Evolutionary conservation across 1,140 invertebrate species (phyloP).

Genomic region (Drosophila subobscura): DNA sequence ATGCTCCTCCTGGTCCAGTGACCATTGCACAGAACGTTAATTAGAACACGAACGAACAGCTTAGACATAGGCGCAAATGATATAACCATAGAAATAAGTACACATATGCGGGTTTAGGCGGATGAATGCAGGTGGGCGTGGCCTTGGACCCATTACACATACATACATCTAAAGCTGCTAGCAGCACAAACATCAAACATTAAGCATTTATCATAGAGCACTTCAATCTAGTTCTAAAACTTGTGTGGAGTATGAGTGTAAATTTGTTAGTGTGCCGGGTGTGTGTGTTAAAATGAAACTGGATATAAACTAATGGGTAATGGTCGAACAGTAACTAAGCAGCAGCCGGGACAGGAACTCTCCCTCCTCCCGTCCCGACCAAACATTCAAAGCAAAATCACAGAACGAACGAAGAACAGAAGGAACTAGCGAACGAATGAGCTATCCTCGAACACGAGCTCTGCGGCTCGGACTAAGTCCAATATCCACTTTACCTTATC

Average conservation of each 20-base stretch:
- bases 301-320: slow-evolving; percentile 9
- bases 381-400: slow-evolving; percentile 20
- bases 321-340: slow-evolving; percentile 20
- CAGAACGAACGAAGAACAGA: slow-evolving; percentile 20
- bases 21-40: no score
- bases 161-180: slow-evolving; percentile 44
- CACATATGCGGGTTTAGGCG: neutral
- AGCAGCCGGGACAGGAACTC: neutral
- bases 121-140: slow-evolving; percentile 4
- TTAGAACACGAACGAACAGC: no score
- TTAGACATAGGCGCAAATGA: no score
- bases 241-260: slow-evolving; percentile 5
- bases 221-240: slow-evolving; percentile 1
- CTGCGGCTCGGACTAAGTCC: slow-evolving; percentile 21
- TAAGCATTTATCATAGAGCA: slow-evolving; percentile 32
- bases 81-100: neutral
- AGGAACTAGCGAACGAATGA: slow-evolving; percentile 9
- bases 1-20: no score
- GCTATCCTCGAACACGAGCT: slow-evolving; percentile 11
- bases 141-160: neutral
- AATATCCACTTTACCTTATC: slow-evolving; percentile 60
- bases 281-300: neutral
- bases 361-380: neutral
- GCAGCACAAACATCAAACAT: slow-evolving; percentile 40
- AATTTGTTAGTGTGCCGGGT: slow-evolving; percentile 1